Evolutionary conservation across 2,888 invertebrate genomes (phyloP), one percentile per base, ranked within the genome.

Genomic region (Ormyrus pomaceus): DNA sequence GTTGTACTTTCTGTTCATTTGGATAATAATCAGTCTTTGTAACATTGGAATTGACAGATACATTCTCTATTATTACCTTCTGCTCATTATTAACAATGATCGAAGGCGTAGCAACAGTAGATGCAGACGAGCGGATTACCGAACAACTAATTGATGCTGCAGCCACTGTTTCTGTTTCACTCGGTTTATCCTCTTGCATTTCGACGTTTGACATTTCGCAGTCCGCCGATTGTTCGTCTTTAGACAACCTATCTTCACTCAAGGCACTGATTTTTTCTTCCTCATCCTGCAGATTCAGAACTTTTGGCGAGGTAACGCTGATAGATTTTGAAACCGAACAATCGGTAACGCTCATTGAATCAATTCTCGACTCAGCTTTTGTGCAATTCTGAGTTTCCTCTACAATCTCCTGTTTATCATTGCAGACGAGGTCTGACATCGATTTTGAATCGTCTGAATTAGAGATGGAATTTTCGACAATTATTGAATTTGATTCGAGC

Each of bases 1-100:
- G 58, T 80, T 72, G 80, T 82, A 79, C 79, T 82, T 72, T 82
- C 46, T 34, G 72, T 73, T 79, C 69, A 61, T 46, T 79, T 56
- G 75, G 68, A 19, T 77, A 46, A 53, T 77, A 53, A 72, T 82
- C 81, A 76, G 76, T 79, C 79, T 82, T 79, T 46, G 48, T 56
- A 73, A 51, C 8, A 64, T 61, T 78, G 64, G 58, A 75, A 79
- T 79, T 75, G 76, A 76, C 79, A 58, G 62, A 51, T 50, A 13
- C 46, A 19, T 59, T 65, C 9, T 66, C 53, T 46, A 19, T 8
- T 45, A 62, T n/a, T 8, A 34, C 58, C 6, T 55, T 53, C 5
- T 34, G 19, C 10, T 72, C 34, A 9, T 9, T n/a, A 5, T 70
- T 51, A 19, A 50, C 70, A 58, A 48, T 48, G 6, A 65, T 53